Evolutionary conservation across 2,888 invertebrate genomes (phyloP).

Genomic region (Acanthosepion lycidas): DNA sequence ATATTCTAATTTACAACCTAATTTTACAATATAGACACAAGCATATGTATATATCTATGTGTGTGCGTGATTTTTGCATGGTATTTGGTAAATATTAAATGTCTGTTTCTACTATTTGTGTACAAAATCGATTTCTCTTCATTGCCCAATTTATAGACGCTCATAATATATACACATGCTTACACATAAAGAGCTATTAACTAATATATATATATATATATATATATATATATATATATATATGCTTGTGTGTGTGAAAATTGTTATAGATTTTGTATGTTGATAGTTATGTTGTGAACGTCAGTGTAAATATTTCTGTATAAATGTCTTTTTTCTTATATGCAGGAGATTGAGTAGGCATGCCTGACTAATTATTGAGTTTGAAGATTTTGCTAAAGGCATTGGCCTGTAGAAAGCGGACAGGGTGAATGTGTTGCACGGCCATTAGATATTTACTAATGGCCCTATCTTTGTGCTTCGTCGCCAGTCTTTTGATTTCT

Average conservation of each 20-base stretch:
- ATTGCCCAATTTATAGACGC: too few species aligned
- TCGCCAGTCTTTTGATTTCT: not conserved
- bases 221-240: not conserved
- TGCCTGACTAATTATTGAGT: not conserved
- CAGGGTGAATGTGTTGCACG: not conserved
- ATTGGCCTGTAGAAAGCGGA: not conserved
- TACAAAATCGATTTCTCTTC: too few species aligned
- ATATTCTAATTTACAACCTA: not conserved
- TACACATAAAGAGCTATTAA: too few species aligned
- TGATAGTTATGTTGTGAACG: not conserved
- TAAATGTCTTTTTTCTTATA: not conserved
- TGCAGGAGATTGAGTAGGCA: not conserved
- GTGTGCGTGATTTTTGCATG: not conserved
- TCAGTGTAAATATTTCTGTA: not conserved
- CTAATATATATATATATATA: too few species aligned
- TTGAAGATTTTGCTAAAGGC: not conserved
- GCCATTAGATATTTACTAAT: not conserved
- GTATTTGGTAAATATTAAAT: too few species aligned
- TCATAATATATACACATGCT: too few species aligned
- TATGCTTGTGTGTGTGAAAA: not conserved
- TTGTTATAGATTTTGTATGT: too few species aligned
- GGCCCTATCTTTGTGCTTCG: not conserved
- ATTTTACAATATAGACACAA: not conserved
- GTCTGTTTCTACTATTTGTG: too few species aligned
- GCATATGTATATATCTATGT: not conserved